These are phyloP conservation scores for Pyrochroa serraticornis DNA, from an alignment of 2,888 invertebrate genomes.

Conservation along the genomic window DNA sequence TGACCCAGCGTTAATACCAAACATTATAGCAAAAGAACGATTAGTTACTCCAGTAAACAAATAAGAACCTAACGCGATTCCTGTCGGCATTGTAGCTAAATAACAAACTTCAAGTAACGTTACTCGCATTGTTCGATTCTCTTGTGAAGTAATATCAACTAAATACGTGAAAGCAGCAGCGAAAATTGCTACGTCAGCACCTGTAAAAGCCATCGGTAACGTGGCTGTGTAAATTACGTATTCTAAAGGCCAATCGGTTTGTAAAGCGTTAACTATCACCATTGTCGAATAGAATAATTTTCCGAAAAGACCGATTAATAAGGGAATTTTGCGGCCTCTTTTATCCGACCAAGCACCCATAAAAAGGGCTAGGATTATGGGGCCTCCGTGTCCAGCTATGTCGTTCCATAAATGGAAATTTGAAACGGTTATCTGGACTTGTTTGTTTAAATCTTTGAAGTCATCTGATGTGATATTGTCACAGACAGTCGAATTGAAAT, in stretches of 20 bases:
- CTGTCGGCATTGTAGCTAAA: conserved; percentile 82
- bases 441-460: conserved; percentile 65
- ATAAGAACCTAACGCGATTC: conserved; percentile 72
- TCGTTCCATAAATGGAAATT: conserved; percentile 81
- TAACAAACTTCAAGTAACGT: conserved; percentile 83
- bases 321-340: conserved; percentile 75
- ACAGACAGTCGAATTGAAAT: conserved; percentile 72
- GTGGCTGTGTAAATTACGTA: conserved; percentile 78
- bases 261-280: conserved; percentile 71
- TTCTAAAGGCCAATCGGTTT: conserved; percentile 71
- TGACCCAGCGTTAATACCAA: conserved; percentile 70
- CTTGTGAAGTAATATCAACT: conserved; percentile 73
- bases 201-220: conserved; percentile 76
- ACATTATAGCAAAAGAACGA: conserved; percentile 75
- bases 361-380: conserved; percentile 78
- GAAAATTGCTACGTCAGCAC: conserved; percentile 81
- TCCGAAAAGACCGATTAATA: conserved; percentile 74
- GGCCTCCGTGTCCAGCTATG: conserved; percentile 74
- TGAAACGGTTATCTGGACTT: conserved; percentile 78
- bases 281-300: conserved; percentile 78
- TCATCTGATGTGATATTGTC: conserved; percentile 63
- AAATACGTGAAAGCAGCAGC: conserved; percentile 81
- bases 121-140: conserved; percentile 77
- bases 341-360: conserved; percentile 84
- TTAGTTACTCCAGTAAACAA: conserved; percentile 67